phyloP scores from a whole-genome alignment of 1,140 invertebrate genomes.

The Hypothenemus hampei region DNA sequence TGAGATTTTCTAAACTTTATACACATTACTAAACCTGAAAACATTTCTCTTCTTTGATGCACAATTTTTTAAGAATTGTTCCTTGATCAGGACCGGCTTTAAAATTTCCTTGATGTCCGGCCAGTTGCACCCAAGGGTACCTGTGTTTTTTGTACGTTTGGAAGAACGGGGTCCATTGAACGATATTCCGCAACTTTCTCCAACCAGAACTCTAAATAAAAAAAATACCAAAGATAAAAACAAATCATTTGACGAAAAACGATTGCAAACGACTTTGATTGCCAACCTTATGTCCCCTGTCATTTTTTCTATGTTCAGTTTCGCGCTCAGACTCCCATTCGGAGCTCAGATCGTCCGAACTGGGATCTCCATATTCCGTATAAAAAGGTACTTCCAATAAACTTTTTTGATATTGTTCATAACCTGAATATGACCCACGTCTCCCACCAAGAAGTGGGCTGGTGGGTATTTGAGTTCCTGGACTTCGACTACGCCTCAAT shows the following conservation, averaged over 20 bases:
- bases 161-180: slow-evolving; percentile 94
- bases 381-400: slow-evolving; percentile 67
- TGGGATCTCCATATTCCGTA: slow-evolving; percentile 75
- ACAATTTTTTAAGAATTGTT: slow-evolving; percentile 90
- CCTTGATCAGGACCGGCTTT: slow-evolving; percentile 87
- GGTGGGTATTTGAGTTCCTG: slow-evolving; percentile 35
- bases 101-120: slow-evolving; percentile 92
- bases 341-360: slow-evolving; percentile 81
- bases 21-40: slow-evolving; percentile 69
- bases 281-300: slow-evolving; percentile 19
- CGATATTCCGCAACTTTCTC: slow-evolving; percentile 87
- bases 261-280: no score
- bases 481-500: slow-evolving; percentile 31
- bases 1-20: neutral
- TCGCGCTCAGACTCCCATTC: slow-evolving; percentile 83
- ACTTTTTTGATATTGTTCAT: slow-evolving; percentile 71
- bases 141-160: slow-evolving; percentile 93
- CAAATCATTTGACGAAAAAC: no score
- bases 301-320: slow-evolving; percentile 36
- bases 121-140: slow-evolving; percentile 94
- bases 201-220: slow-evolving; percentile 81
- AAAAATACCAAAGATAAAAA: no score
- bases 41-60: slow-evolving; percentile 81
- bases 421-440: slow-evolving; percentile 54
- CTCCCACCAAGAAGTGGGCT: slow-evolving; percentile 25